These are phyloP conservation scores for Thalpophila matura DNA, from an alignment of 2,888 invertebrate genomes.

Conservation along the genomic window DNA sequence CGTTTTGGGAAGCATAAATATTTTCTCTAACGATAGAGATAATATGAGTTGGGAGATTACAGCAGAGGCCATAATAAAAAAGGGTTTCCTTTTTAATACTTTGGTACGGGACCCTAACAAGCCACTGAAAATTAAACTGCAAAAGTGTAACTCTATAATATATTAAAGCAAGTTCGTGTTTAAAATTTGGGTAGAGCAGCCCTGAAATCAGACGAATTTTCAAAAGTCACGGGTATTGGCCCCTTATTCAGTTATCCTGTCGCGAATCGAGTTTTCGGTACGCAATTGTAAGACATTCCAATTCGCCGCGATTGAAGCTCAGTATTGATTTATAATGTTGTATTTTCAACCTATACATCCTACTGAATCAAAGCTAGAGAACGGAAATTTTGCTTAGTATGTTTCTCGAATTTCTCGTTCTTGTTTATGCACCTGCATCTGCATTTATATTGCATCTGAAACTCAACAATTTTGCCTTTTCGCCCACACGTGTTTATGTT, in stretches of 20 bases:
- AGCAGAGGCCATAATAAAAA: no score
- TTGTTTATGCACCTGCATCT: slow-evolving; percentile 50
- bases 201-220: slow-evolving; percentile 77
- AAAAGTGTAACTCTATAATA: no score
- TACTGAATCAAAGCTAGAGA: slow-evolving; percentile 50
- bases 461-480: slow-evolving; percentile 70
- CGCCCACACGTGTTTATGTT: slow-evolving; percentile 75
- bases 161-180: neutral
- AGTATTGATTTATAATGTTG: slow-evolving; percentile 73
- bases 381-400: slow-evolving; percentile 37
- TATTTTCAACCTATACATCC: slow-evolving; percentile 28
- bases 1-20: no score
- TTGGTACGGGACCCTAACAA: no score
- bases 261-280: slow-evolving; percentile 81
- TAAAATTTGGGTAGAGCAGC: slow-evolving; percentile 45
- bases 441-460: slow-evolving; percentile 58
- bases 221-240: slow-evolving; percentile 78
- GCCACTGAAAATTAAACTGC: no score
- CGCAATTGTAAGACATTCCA: slow-evolving; percentile 79
- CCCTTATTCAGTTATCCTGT: slow-evolving; percentile 78
- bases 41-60: no score
- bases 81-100: no score
- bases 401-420: slow-evolving; percentile 39
- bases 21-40: no score
- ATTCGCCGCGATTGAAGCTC: slow-evolving; percentile 68